Conservation (phyloP, 2,888 invertebrate genomes). For the Globia sparganii region DNA sequence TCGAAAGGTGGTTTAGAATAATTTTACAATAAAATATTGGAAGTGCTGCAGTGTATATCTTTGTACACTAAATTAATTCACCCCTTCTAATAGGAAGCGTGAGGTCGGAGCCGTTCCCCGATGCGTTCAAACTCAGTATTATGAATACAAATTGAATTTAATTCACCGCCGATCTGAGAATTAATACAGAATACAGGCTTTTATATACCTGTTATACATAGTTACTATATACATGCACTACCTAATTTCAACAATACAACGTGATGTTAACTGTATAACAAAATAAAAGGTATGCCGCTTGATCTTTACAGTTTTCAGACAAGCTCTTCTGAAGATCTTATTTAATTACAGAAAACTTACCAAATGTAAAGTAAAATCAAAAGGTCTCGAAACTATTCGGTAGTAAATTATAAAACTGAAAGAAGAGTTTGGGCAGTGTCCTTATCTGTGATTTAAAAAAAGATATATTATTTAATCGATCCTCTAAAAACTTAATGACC, state of each 20-base stretch:
- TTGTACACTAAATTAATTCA: slow-evolving; percentile 33
- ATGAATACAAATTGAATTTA: slow-evolving; percentile 44
- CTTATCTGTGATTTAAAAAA: neutral
- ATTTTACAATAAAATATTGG: neutral
- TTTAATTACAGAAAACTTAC: slow-evolving; percentile 29
- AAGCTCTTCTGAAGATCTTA: slow-evolving; percentile 23
- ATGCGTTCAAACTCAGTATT: slow-evolving; percentile 32
- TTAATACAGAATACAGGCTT: slow-evolving; percentile 10
- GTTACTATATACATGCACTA: neutral
- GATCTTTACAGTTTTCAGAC: slow-evolving; percentile 42
- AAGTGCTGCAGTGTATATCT: slow-evolving; percentile 29
- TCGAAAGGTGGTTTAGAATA: neutral
- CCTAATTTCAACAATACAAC: neutral
- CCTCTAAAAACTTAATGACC: neutral
- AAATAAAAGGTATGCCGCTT: slow-evolving; percentile 33
- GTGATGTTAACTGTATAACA: neutral
- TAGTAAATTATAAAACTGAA: slow-evolving; percentile 4
- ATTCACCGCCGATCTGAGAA: slow-evolving; percentile 34
- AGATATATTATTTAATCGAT: neutral
- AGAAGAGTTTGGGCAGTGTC: neutral
- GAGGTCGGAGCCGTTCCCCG: slow-evolving; percentile 28
- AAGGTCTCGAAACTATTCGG: slow-evolving; percentile 21
- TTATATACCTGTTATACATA: neutral
- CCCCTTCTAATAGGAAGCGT: slow-evolving; percentile 30
- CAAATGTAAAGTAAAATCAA: slow-evolving; percentile 24